Base-by-base conservation (phyloP, 2,888 invertebrate genomes). In the Mimas tiliae region DNA sequence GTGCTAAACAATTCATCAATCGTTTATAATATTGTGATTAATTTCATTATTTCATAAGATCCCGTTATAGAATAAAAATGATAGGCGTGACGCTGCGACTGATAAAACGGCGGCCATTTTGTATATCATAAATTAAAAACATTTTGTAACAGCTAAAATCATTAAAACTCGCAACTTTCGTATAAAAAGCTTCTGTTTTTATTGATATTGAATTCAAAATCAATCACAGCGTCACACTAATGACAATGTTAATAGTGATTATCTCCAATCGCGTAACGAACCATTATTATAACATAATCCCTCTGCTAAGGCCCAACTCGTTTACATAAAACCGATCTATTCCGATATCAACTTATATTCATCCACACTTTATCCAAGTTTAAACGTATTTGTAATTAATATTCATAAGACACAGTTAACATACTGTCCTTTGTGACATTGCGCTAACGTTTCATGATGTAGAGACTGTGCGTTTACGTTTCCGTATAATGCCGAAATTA, bases 11-110 rank as follows among this genome's bases (percentile, higher is more conserved):
- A 76, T 78, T 78, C 76, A 75, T 74, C 72, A 80, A 74, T 77
- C 78, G 75, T 79, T 77, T 73, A 80, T 80, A 70, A 78, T 47
- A 47, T 16, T 48, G 19, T 47, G 45, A 47, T 47, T 65, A 53
- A 45, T 55, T 64, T 64, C 55, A 79, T 76, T 81, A 79, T 78
- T 86, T 90, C 88, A 89, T 89, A 90, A 89, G 87, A 90, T 83
- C 76, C 80, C 67, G 72, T 85, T 84, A 58, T 80, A 82, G 74
- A 78, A 77, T 80, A 72, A 78, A 69, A 64, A 69, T 66, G 55
- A 38, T 21, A 63, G 68, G 27, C 16, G 48, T 72, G 69, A 72
- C 78, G 78, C 79, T 81, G 55, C 78, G 55, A 48, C 33, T 33
- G 55, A 55, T 47, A n/a, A 6, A 47, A 50, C 16, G 16, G 63